These are phyloP conservation scores for Dromiciops gliroides DNA, from an alignment of 2,113 vertebrate species.

Conservation along the genomic window DNA sequence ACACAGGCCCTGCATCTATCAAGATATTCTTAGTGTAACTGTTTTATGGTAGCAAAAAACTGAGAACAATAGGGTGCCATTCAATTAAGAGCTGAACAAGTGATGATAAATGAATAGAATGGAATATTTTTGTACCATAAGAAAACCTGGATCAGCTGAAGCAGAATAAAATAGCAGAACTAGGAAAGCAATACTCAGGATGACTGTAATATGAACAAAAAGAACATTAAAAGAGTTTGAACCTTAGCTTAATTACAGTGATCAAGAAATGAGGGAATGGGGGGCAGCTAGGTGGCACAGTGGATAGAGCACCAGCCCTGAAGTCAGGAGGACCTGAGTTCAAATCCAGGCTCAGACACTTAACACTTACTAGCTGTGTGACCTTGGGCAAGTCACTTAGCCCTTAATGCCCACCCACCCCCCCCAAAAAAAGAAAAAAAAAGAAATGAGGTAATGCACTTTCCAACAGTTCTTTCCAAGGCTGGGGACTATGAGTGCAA, in stretches of 20 bases:
- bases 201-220: no score
- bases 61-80: background rate
- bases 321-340: no score
- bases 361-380: no score
- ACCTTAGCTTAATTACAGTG: background rate
- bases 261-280: background rate
- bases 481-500: background rate
- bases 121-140: background rate
- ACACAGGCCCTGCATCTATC: background rate
- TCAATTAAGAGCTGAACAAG: background rate
- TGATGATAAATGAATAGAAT: background rate
- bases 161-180: background rate
- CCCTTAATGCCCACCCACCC: no score
- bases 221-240: background rate
- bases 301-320: no score
- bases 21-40: background rate
- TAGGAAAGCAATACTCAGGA: background rate
- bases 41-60: background rate
- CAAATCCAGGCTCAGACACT: no score
- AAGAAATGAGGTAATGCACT: background rate
- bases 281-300: no score
- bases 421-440: no score
- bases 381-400: no score
- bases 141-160: background rate
- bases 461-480: background rate